Evolutionary conservation across 2,113 vertebrate genomes (phyloP).

Genomic region (Leucoraja erinaceus): DNA sequence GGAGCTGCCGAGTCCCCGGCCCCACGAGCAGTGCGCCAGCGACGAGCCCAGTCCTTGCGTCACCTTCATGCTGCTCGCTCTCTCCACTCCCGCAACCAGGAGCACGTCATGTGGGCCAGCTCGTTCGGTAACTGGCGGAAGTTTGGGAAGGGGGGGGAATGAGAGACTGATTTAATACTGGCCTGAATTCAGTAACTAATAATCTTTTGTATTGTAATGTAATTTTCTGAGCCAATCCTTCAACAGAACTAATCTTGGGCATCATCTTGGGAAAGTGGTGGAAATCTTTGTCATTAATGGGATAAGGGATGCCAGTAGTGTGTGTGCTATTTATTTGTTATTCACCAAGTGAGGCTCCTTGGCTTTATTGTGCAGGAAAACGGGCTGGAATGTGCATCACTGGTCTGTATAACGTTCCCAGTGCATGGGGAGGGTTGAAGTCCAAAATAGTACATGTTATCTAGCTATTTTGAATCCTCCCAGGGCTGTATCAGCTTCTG

Average conservation of each 20-base stretch:
- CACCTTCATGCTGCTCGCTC: too few relatives aligned
- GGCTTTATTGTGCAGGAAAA: not conserved
- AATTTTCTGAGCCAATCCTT: not conserved
- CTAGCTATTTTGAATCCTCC: not conserved
- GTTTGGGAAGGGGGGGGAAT: not conserved
- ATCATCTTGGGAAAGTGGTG: not conserved
- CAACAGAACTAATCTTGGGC: slow-evolving; percentile 19
- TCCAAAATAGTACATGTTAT: not conserved
- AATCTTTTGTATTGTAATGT: slow-evolving; percentile 9
- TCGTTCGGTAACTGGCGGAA: too few relatives aligned
- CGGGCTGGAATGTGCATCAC: not conserved
- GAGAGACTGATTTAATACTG: not conserved
- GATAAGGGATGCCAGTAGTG: not conserved
- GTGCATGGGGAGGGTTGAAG: not conserved
- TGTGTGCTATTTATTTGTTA: not conserved
- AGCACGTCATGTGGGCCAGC: too few relatives aligned
- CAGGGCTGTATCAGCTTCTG: not conserved
- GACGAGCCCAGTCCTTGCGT: too few relatives aligned
- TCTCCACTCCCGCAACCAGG: too few relatives aligned
- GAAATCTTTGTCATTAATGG: not conserved
- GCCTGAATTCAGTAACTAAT: slow-evolving; percentile 4
- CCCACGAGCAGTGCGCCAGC: too few relatives aligned
- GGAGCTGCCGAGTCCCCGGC: too few relatives aligned
- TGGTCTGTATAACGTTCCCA: not conserved
- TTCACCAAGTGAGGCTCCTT: not conserved